A percentile compares a stretch with the other conserved stretches of the same genome.
phyloP scores from a whole-genome alignment of 2,113 vertebrate genomes.

The Mixornis gularis region DNA sequence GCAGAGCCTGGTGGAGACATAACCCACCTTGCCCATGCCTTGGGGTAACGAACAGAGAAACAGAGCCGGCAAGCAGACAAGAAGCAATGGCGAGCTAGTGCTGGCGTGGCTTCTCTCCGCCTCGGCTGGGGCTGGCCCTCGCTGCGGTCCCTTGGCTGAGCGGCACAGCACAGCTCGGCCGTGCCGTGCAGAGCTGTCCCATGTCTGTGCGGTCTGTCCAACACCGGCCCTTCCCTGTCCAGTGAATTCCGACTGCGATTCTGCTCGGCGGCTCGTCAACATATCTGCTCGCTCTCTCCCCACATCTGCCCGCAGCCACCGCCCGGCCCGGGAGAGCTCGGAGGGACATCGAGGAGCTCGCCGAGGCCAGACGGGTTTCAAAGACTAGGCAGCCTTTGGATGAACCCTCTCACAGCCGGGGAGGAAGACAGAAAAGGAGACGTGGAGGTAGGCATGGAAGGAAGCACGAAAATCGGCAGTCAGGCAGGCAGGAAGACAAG shows the following conservation, averaged over 20 bases:
- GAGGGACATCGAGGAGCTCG: rapidly evolving
- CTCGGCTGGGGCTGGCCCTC: not conserved
- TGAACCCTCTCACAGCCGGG: rapidly evolving
- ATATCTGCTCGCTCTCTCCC: not conserved
- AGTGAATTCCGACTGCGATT: not conserved
- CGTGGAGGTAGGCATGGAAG: rapidly evolving
- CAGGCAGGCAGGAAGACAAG: not conserved
- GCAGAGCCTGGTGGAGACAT: not conserved
- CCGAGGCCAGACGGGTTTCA: rapidly evolving
- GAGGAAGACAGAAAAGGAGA: no score
- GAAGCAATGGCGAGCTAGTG: no score
- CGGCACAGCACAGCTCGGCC: not conserved
- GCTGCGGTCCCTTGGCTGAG: not conserved
- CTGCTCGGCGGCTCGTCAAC: not conserved
- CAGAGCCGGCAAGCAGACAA: not conserved
- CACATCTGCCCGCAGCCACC: not conserved
- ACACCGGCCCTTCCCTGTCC: no score
- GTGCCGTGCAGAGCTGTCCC: not conserved
- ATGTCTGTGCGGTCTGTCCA: not conserved
- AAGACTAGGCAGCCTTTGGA: rapidly evolving
- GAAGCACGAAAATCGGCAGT: rapidly evolving
- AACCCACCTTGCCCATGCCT: not conserved
- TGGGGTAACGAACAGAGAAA: not conserved
- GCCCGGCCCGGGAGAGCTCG: not conserved
- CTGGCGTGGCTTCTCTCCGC: not conserved